Evolutionary conservation across 2,113 vertebrate species (phyloP).

Genomic region (Pseudorasbora parva): DNA sequence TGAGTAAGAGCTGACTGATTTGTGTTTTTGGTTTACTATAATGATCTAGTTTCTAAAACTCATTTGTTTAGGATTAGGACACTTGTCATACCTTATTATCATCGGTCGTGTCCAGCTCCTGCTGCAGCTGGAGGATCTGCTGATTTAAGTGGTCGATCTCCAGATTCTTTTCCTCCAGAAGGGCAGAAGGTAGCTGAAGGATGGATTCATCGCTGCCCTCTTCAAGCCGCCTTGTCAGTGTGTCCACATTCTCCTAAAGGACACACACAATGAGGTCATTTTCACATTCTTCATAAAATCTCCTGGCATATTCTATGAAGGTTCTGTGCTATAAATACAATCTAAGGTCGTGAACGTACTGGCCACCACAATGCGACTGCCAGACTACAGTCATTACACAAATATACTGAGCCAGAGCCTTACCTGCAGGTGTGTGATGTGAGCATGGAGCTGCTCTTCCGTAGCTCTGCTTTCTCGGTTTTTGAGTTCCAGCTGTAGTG

Average conservation of each 20-base stretch:
- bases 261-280: not conserved
- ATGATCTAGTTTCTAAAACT: no score
- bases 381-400: not conserved
- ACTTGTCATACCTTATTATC: conserved; percentile 71
- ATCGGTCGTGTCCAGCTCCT: conserved; percentile 63
- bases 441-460: conserved; percentile 74
- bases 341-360: not conserved
- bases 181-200: conserved; percentile 76
- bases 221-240: conserved; percentile 62
- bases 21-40: no score
- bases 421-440: conserved; percentile 80
- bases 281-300: not conserved
- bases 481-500: conserved; percentile 78
- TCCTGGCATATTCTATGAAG: not conserved
- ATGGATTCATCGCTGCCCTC: conserved; percentile 54
- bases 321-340: not conserved
- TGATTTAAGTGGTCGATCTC: conserved; percentile 84
- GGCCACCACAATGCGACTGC: not conserved
- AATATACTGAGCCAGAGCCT: not conserved
- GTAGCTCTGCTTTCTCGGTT: conserved; percentile 65
- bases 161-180: conserved; percentile 86
- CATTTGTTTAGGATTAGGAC: not conserved
- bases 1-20: no score
- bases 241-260: conserved; percentile 70
- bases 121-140: conserved; percentile 77